A percentile compares a stretch with the other conserved stretches of the same genome.
Evolutionary conservation across 2,888 invertebrate genomes (phyloP).

Genomic region (Polietes domitor): DNA sequence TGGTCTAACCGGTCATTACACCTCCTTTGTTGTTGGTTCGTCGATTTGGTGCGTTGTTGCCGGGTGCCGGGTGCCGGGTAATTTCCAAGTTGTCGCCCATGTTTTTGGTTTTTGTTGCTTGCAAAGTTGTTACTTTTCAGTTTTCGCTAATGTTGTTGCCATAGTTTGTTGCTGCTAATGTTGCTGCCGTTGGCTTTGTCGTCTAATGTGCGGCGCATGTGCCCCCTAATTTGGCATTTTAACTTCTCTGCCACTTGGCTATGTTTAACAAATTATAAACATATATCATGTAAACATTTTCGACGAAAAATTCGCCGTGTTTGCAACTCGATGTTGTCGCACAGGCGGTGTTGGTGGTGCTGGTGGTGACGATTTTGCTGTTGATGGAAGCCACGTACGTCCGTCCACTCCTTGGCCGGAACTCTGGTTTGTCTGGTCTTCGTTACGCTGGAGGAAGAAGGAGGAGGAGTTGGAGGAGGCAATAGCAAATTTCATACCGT

Average conservation of each 20-base stretch:
- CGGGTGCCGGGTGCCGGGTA: not conserved
- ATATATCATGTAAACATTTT: conserved; percentile 50
- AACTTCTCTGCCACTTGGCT: conserved; percentile 63
- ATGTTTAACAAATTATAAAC: conserved; percentile 68
- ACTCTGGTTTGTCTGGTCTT: conserved; percentile 18
- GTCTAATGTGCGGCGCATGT: conserved; percentile 58
- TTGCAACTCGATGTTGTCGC: not conserved
- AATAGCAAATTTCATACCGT: conserved; percentile 24
- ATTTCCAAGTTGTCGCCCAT: conserved; percentile 52
- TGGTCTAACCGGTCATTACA: conserved; percentile 33
- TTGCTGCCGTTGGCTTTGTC: conserved; percentile 30
- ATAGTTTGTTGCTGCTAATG: not conserved
- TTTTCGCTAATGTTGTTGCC: not conserved
- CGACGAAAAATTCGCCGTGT: not conserved
- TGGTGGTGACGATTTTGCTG: not conserved
- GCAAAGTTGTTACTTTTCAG: no score
- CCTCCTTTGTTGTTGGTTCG: conserved; percentile 24
- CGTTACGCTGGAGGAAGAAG: not conserved
- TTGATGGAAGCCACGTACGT: not conserved
- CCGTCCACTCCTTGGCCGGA: conserved; percentile 11
- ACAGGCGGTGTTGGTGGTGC: not conserved
- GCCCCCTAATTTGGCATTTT: conserved; percentile 68
- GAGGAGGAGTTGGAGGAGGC: not conserved
- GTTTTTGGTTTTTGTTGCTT: conserved; percentile 42
- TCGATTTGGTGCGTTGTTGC: conserved; percentile 7